Evolutionary conservation across 2,797 vertebrate genomes (phyloP), one percentile per base, ranked within the genome.

Genomic region (Carduelis carduelis): DNA sequence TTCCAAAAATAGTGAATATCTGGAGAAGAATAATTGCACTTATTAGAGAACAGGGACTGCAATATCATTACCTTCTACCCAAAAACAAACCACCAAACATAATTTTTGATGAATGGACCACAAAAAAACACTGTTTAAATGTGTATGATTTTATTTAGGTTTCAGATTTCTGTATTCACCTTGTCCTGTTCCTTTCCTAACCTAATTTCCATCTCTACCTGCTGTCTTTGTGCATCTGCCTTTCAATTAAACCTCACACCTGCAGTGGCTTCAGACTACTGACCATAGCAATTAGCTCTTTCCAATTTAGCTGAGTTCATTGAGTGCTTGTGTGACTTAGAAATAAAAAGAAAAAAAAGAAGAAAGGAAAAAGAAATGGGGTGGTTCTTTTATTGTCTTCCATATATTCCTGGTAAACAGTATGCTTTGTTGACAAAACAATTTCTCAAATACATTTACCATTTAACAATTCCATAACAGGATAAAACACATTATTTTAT

Each of bases 191-290:
- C 26, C 16, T 87, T 92, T 78, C 28, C 39, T 76, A 91, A 79
- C 43, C 57, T 88, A 44, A 93, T 97, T 94, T 93, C 57, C 44
- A 83, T 63, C 28, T 85, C 65, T 87, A 65, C 79, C 72, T 95
- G 79, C 87, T 94, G 84, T 85, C 76, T 78, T 90, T 85, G 76
- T 79, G 34, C 65, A 87, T 92, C 87, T 93, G 92, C 72, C 30
- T 92, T 80, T 70, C 81, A 85, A 41, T 92, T 94, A 96, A 93
- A 87, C 16, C 43, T 78, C 77, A 90, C 52, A 87, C 66, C 70
- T 84, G 77, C 39, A 66, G 50, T 81, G 53, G 28, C 57, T 93
- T 87, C 74, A 79, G 52, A 79, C 83, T 89, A 89, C 59, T 76
- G 86, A 84, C 66, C 78, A 46, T 16, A 83, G 41, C 5, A 60